Evolutionary conservation across 2,888 invertebrate species (phyloP).

Genomic region (Cantharis rustica): DNA sequence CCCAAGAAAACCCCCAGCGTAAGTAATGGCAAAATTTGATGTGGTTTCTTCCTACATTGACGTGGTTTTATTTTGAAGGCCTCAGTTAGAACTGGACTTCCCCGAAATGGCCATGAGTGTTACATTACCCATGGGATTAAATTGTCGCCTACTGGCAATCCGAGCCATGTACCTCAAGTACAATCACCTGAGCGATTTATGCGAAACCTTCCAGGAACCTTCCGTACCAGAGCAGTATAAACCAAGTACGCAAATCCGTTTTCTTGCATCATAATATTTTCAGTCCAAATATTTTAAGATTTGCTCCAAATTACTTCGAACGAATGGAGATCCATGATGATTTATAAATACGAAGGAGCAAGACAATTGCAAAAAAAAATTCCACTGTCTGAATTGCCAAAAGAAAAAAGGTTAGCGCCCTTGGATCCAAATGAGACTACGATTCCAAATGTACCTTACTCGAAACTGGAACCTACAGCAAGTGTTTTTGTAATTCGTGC

Average conservation of each 20-base stretch:
- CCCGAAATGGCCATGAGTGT: slow-evolving; percentile 55
- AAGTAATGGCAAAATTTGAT: slow-evolving; percentile 16
- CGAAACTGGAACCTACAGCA: slow-evolving; percentile 46
- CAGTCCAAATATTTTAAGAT: slow-evolving; percentile 34
- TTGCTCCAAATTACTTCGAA: slow-evolving; percentile 37
- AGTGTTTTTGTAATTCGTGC: slow-evolving; percentile 38
- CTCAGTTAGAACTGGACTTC: slow-evolving; percentile 57
- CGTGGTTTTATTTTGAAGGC: slow-evolving; percentile 36
- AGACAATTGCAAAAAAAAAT: slow-evolving; percentile 33
- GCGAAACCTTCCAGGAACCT: slow-evolving; percentile 43
- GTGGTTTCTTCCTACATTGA: background rate
- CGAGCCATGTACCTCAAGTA: slow-evolving; percentile 60
- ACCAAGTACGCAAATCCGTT: slow-evolving; percentile 23
- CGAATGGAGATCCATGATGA: slow-evolving; percentile 48
- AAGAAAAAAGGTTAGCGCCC: slow-evolving; percentile 29
- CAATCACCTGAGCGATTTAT: slow-evolving; percentile 61
- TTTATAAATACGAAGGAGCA: slow-evolving; percentile 44
- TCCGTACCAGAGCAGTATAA: slow-evolving; percentile 20
- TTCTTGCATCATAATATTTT: background rate
- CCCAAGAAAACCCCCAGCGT: slow-evolving; percentile 48
- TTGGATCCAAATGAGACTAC: slow-evolving; percentile 34
- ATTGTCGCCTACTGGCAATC: slow-evolving; percentile 55
- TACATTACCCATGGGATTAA: slow-evolving; percentile 55
- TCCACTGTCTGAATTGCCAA: background rate
- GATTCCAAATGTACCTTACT: slow-evolving; percentile 48